Evolutionary conservation across 2,888 invertebrate genomes (phyloP), one percentile per base, ranked within the genome.

Genomic region (Serrognathus titanus): DNA sequence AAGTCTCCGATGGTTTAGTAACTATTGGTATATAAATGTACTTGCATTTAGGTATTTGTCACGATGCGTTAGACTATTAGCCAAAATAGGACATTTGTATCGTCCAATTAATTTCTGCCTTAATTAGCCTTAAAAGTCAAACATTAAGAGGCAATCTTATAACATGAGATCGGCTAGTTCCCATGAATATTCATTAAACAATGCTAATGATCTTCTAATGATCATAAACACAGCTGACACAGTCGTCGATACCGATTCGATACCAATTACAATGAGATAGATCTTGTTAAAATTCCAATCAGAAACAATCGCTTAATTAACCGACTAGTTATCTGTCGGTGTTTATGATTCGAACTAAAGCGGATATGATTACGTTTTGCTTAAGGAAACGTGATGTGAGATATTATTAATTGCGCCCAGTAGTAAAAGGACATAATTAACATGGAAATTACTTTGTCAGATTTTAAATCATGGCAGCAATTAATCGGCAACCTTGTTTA

Each of bases 231-330:
- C 56, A 45, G 51, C 56, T 56, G 59, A 59, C 59, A 59, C 47
- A 57, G 56, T 57, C 47, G 56, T 53, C 59, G 53, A 53, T 59
- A 57, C 56, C 56, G 51, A 59, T 55, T 55, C 47, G 46, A 41
- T 53, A 53, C 59, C 51, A 55, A 55, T 60, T 59, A 57, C 60
- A 57, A 60, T 54, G 51, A 50, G 59, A 60, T 59, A 62, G 58
- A 55, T 57, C 62, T 63, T 63, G 63, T 63, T 63, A 61, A 63
- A 58, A 63, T 63, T 61, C 63, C 64, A 61, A 56, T 60, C 54
- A 56, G 48, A 58, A 57, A 53, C 55, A 62, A 58, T 61, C 58
- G 53, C 62, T 62, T 62, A 62, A 62, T 62, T 60, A 59, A 57
- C 56, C 57, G 46, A 51, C 13, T 56, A 52, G 51, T 56, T 56